phyloP scores from a whole-genome alignment of 1,140 invertebrate species.

The Xylocopa sonorina region DNA sequence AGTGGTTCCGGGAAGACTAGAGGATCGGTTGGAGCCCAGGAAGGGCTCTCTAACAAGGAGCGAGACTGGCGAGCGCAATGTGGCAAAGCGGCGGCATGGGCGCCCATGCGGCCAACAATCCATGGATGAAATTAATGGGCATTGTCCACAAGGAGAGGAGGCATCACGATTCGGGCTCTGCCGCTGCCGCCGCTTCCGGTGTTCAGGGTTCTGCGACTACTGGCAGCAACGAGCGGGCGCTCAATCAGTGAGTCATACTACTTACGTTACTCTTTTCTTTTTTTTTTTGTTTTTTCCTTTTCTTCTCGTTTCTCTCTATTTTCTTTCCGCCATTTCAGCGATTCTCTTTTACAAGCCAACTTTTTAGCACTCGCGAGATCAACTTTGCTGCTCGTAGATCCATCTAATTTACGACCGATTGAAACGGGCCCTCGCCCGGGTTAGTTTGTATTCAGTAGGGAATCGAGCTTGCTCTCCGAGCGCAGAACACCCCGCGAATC shows the following conservation, averaged over 20 bases:
- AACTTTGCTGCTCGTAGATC: not conserved
- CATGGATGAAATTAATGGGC: slow-evolving; percentile 92
- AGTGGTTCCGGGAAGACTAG: slow-evolving; percentile 33
- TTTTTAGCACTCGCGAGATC: not conserved
- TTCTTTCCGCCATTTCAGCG: too few species aligned
- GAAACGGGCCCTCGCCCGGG: not conserved
- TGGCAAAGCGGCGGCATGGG: slow-evolving; percentile 90
- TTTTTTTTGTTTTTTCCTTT: not conserved
- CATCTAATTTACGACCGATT: not conserved
- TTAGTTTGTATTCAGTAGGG: not conserved
- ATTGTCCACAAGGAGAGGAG: slow-evolving; percentile 89
- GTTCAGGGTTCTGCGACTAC: slow-evolving; percentile 80
- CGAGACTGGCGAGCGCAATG: slow-evolving; percentile 84
- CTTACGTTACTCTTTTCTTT: not conserved
- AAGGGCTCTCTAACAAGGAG: slow-evolving; percentile 69
- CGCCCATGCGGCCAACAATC: slow-evolving; percentile 88
- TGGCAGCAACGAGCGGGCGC: slow-evolving; percentile 83
- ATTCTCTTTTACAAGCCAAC: not conserved
- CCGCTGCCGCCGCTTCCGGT: slow-evolving; percentile 81
- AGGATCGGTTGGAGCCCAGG: slow-evolving; percentile 66
- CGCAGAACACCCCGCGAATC: not conserved
- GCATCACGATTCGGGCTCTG: slow-evolving; percentile 84
- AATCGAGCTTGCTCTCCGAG: not conserved
- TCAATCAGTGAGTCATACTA: slow-evolving; percentile 86
- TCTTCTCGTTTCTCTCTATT: not conserved